Evolutionary conservation across 2,888 invertebrate species (phyloP), one percentile per base, ranked within the genome.

Genomic region (Amphimallon solstitiale): DNA sequence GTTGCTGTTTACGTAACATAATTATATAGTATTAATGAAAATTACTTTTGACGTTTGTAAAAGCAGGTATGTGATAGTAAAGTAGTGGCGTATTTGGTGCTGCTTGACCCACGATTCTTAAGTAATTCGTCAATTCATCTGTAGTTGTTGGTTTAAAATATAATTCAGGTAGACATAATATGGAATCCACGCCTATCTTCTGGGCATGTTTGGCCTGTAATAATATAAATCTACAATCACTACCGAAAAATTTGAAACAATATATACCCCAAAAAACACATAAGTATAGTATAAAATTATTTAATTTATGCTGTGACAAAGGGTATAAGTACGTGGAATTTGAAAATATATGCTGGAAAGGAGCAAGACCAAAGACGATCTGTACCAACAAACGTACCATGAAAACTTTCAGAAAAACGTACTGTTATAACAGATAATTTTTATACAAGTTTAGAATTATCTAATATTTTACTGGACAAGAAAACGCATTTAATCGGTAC

Each of bases 51-150:
- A 94, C 89, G 66, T 87, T 88, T 40, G 89, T 90, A 80, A 90
- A 87, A 68, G 83, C 83, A 0, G 94, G 94, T 72, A 93, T 91
- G 76, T 95, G 94, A 77, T 95, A 95, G 77, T 94, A 94, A 23
- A 93, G 84, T 45, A 95, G 85, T 0, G 95, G 94, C 0, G 90
- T 87, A 4, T 87, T 88, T 0, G 92, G 90, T 0, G 93, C 94
- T 0, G 90, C 89, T 12, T 85, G 83, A 0, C 90, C 87, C 3
- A 95, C 87, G 51, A 85, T 77, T 72, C 86, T 85, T 56, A 93
- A 83, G 76, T 93, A 93, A 63, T 84, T 82, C 0, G 90, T 88
- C 59, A 93, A 82, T 34, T 90, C 87, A 5, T 84, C 79, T 0
- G 86, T 82, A 0, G 81, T 85, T 3, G 81, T 80, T 0, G 93